These are phyloP conservation scores for Hylaeus volcanicus DNA, from an alignment of 1,140 invertebrate species.

Conservation along the genomic window DNA sequence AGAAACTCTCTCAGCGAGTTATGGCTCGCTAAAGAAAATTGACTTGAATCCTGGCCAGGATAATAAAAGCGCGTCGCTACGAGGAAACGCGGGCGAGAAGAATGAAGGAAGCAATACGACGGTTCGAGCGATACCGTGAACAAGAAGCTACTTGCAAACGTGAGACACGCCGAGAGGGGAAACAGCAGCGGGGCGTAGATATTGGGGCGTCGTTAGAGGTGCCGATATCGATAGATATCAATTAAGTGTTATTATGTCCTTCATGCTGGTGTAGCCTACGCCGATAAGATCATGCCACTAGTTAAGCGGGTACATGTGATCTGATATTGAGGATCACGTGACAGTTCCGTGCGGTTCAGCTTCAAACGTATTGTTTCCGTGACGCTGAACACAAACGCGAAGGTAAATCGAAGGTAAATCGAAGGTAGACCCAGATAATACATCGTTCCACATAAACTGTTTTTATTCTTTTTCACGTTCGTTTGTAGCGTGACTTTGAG, in stretches of 20 bases:
- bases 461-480: too few species aligned
- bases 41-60: conserved; percentile 77
- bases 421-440: too few species aligned
- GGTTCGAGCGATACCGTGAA: conserved; percentile 33
- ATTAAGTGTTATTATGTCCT: conserved; percentile 35
- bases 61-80: conserved; percentile 71
- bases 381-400: not conserved
- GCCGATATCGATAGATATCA: conserved; percentile 18
- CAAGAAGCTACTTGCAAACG: conserved; percentile 13
- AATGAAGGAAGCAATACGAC: conserved; percentile 56
- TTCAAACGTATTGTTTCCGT: not conserved
- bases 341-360: not conserved
- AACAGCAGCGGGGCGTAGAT: not conserved
- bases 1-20: conserved; percentile 58
- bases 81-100: conserved; percentile 50
- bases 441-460: too few species aligned
- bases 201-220: not conserved
- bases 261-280: not conserved
- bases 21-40: conserved; percentile 77
- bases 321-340: not conserved
- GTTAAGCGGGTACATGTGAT: not conserved
- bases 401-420: too few species aligned
- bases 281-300: conserved; percentile 5
- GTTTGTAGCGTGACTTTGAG: too few species aligned
- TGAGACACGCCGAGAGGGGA: not conserved